Conservation (phyloP, 2,888 invertebrate genomes). For the Xestia rhomboidea region DNA sequence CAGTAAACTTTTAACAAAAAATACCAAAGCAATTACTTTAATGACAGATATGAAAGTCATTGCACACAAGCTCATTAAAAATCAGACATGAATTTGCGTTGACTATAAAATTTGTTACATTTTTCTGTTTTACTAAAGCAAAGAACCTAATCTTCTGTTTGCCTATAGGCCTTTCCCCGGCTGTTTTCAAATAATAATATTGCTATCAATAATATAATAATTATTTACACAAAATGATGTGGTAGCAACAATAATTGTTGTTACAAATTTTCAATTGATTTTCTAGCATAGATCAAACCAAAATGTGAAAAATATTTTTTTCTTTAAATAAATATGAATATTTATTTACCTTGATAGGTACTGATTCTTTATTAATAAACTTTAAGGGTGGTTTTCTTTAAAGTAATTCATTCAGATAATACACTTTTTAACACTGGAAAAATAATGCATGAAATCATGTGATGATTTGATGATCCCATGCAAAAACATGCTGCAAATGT, state of each 20-base stretch:
- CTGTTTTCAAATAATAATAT: not conserved
- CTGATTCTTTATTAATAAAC: not conserved
- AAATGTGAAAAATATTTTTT: not conserved
- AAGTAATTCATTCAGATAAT: not conserved
- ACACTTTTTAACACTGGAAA: too few relatives aligned
- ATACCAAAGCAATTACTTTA: not conserved
- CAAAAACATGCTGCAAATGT: not conserved
- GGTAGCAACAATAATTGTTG: not conserved
- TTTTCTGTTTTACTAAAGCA: not conserved
- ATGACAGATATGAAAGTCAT: not conserved
- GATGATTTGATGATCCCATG: not conserved
- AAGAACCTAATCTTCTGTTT: not conserved
- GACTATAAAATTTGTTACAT: not conserved
- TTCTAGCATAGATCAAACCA: not conserved
- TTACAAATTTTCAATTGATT: not conserved
- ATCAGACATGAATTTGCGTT: not conserved
- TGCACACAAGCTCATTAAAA: not conserved
- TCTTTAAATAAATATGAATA: not conserved
- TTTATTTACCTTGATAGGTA: too few relatives aligned
- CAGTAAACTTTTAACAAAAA: not conserved
- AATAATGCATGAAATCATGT: not conserved
- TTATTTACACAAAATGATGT: not conserved
- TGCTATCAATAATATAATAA: not conserved
- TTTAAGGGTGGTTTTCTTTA: not conserved
- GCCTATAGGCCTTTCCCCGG: not conserved